Percentiles rank a stretch among this genome's conserved stretches.
Conservation (phyloP, 2,888 invertebrate species). For the Tryphoninae sp. region DNA sequence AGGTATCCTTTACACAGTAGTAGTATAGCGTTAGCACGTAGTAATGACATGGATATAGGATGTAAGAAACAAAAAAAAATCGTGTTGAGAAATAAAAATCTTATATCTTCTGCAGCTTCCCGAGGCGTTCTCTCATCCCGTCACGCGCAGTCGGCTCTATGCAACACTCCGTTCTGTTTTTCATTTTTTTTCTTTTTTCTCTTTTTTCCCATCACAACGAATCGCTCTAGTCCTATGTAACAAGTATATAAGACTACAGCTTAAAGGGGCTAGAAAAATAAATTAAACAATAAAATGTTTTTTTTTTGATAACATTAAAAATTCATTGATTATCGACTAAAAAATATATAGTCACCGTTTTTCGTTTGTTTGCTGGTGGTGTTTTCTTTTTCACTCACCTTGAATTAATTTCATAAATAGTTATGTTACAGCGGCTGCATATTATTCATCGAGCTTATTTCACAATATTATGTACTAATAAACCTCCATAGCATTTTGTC, state of each 20-base stretch:
- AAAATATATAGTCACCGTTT: constrained; percentile 43
- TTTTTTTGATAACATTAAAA: constrained; percentile 68
- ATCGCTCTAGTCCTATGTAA: constrained; percentile 37
- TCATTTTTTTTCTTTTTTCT: neutral
- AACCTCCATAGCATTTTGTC: constrained; percentile 29
- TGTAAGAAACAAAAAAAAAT: constrained; percentile 7
- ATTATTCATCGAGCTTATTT: neutral
- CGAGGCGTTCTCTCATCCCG: constrained; percentile 2
- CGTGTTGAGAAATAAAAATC: constrained; percentile 23
- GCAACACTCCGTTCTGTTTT: neutral
- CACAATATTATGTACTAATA: constrained; percentile 2
- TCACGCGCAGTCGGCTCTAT: constrained; percentile 19
- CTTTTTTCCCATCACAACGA: constrained; percentile 7
- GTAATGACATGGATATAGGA: constrained; percentile 10
- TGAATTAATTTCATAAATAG: constrained; percentile 4
- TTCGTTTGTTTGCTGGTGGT: neutral
- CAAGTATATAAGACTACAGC: constrained; percentile 66
- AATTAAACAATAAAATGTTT: constrained; percentile 71
- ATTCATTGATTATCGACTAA: constrained; percentile 66
- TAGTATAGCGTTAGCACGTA: constrained; percentile 19
- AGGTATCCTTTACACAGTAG: constrained; percentile 10
- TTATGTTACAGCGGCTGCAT: constrained; percentile 29
- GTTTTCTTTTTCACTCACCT: constrained; percentile 18
- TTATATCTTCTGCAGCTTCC: constrained; percentile 42
- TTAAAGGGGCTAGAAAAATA: constrained; percentile 68